Percentiles rank a stretch among this genome's conserved stretches.
phyloP scores from a whole-genome alignment of 2,797 vertebrate genomes.

The Aplochiton taeniatus region DNA sequence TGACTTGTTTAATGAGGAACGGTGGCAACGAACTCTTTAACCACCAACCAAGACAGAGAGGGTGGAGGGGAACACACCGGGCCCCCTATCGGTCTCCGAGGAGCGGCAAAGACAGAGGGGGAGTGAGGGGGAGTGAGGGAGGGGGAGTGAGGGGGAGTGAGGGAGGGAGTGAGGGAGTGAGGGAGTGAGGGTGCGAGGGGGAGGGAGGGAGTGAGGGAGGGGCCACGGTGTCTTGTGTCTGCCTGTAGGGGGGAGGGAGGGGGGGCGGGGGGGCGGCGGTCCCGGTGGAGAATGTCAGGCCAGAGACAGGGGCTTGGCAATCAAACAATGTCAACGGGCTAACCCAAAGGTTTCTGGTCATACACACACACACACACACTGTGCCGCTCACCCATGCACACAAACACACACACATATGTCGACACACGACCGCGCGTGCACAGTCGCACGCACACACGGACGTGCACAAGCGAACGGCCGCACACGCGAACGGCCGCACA shows the following conservation, averaged over 20 bases:
- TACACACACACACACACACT: background rate
- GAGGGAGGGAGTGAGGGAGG: slow-evolving; percentile 32
- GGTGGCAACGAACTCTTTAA: slow-evolving; percentile 22
- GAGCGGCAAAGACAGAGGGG: background rate
- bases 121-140: background rate
- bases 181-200: slow-evolving; percentile 4
- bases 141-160: background rate
- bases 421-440: too few species aligned
- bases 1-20: slow-evolving; percentile 33
- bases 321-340: slow-evolving; percentile 62
- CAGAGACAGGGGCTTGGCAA: slow-evolving; percentile 66
- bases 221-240: slow-evolving; percentile 52
- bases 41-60: slow-evolving; percentile 24
- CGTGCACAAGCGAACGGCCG: too few species aligned
- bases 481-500: too few species aligned
- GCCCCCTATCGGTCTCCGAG: too few species aligned
- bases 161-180: background rate
- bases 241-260: slow-evolving; percentile 34
- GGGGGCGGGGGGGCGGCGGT: too few species aligned
- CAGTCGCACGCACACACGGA: too few species aligned
- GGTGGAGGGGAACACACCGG: too few species aligned
- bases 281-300: slow-evolving; percentile 64
- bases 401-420: too few species aligned
- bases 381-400: background rate
- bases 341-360: slow-evolving; percentile 39